Percentiles rank a stretch among this genome's conserved stretches.
phyloP scores from a whole-genome alignment of 2,113 vertebrate genomes.

The Plectropomus leopardus region DNA sequence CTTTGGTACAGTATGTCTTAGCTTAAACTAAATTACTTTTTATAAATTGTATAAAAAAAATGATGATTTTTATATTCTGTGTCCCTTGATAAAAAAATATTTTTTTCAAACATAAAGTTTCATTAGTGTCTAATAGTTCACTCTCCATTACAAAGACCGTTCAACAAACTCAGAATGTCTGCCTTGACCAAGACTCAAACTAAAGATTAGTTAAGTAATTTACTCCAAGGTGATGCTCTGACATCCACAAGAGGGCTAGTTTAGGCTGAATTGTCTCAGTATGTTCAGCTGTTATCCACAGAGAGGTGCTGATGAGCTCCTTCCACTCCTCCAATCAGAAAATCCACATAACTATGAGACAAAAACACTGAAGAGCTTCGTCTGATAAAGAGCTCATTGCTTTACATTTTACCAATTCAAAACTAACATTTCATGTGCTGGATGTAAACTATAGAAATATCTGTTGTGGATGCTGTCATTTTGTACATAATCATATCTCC shows the following conservation, averaged over 20 bases:
- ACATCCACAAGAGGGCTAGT: no score
- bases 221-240: no score
- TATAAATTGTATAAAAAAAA: background rate
- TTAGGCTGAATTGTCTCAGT: background rate
- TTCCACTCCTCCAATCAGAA: background rate
- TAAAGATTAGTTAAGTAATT: no score
- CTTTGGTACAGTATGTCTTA: background rate
- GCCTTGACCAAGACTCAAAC: no score
- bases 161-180: no score
- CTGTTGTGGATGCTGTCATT: background rate
- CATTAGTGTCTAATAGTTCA: no score
- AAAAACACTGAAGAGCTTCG: background rate
- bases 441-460: background rate
- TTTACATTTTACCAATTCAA: background rate
- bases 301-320: conserved; percentile 44
- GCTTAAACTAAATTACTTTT: background rate
- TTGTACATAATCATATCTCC: background rate
- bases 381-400: background rate
- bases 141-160: no score
- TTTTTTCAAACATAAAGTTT: background rate
- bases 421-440: background rate
- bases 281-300: conserved; percentile 34
- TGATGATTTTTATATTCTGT: background rate
- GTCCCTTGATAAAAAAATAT: background rate
- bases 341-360: background rate